Evolutionary conservation across 2,113 vertebrate genomes (phyloP).

Genomic region (Engraulis encrasicolus): DNA sequence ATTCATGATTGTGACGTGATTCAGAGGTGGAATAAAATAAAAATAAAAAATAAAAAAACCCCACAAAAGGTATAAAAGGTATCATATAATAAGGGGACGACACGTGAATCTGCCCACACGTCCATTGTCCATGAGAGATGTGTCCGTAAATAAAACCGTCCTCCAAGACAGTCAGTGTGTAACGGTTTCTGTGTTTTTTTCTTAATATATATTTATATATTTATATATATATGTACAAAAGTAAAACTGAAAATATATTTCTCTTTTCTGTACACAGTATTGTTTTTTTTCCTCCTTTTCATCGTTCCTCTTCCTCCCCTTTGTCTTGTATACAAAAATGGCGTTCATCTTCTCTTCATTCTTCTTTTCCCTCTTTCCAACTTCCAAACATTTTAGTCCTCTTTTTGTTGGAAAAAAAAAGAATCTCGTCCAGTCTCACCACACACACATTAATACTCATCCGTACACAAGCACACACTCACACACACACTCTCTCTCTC

Average conservation of each 20-base stretch:
- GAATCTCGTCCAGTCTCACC: conserved; percentile 52
- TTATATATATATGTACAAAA: conserved; percentile 81
- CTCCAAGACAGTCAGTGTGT: conserved; percentile 90
- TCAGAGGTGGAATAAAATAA: conserved; percentile 70
- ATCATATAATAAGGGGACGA: conserved; percentile 80
- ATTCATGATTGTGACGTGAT: conserved; percentile 38
- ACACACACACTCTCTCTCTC: conserved; percentile 35
- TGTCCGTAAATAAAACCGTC: conserved; percentile 87
- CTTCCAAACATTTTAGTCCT: not conserved
- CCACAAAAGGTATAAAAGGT: conserved; percentile 80
- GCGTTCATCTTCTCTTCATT: conserved; percentile 70
- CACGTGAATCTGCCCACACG: conserved; percentile 79
- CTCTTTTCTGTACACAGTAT: conserved; percentile 98
- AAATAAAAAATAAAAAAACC: conserved; percentile 60
- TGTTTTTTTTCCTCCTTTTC: conserved; percentile 69
- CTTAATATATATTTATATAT: not conserved
- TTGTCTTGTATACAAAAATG: conserved; percentile 80
- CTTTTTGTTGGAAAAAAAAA: conserved; percentile 42
- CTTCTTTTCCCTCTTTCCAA: conserved; percentile 44
- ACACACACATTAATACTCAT: conserved; percentile 4
- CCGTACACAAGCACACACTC: conserved; percentile 8
- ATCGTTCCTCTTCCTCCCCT: conserved; percentile 58
- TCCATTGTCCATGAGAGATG: conserved; percentile 90
- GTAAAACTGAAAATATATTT: conserved; percentile 99
- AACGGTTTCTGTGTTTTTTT: conserved; percentile 52